Evolutionary conservation across 2,113 vertebrate genomes (phyloP).

Genomic region (Orthochromis malagaraziensis): DNA sequence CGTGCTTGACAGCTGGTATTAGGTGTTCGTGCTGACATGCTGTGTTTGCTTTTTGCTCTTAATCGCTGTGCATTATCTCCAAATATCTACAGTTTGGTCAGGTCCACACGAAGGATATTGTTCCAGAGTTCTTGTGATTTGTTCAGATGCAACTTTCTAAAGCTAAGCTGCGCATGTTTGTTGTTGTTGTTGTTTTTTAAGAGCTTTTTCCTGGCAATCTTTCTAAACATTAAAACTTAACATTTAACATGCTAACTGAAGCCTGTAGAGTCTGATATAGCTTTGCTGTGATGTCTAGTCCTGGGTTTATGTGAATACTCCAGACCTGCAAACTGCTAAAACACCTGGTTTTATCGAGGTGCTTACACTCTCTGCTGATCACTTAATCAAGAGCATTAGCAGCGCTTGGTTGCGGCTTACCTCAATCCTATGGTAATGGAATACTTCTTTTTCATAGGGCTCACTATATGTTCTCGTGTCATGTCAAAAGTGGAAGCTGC

Average conservation of each 20-base stretch:
- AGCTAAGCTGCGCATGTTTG: fast-evolving
- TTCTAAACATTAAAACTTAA: background rate
- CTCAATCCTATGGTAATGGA: background rate
- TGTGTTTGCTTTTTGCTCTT: background rate
- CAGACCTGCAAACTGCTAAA: background rate
- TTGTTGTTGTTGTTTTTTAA: background rate
- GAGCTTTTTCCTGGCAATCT: background rate
- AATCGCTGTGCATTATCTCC: background rate
- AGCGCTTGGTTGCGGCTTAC: background rate
- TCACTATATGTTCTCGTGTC: background rate
- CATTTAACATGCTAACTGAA: background rate
- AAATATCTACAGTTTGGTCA: background rate
- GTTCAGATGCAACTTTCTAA: background rate
- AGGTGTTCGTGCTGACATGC: background rate
- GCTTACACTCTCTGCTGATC: background rate
- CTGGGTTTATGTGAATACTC: background rate
- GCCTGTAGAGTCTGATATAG: background rate
- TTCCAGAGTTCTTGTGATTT: background rate
- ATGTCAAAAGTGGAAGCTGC: background rate
- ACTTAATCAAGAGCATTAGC: background rate
- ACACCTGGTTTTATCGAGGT: fast-evolving
- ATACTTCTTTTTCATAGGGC: background rate
- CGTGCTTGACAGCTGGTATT: background rate
- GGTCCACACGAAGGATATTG: background rate
- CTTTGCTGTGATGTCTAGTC: background rate